Evolutionary conservation across 2,888 invertebrate genomes (phyloP), one percentile per base, ranked within the genome.

Genomic region (Galeopsomyia nigrocyanea): DNA sequence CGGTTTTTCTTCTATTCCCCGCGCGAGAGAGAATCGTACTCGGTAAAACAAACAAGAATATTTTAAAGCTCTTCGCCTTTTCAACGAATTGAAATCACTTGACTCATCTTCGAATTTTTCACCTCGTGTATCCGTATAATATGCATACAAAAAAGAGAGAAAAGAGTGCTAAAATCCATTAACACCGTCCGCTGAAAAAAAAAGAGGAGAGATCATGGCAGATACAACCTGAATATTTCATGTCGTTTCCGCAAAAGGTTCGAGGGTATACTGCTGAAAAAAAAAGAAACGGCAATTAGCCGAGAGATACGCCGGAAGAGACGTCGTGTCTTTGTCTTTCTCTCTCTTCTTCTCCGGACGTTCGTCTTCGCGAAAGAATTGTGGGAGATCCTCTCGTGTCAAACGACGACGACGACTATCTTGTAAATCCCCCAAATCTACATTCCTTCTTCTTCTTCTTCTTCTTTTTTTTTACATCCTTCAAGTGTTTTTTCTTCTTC

Each of bases 201-300:
- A 50, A 16, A 51, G 16, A 49, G 17, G n/a, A 55, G 62, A 62
- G 65, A 39, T 60, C 58, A 51, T 26, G 22, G 31, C 53, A 63
- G 58, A 63, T 58, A 63, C 71, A 49, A 77, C 79, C 80, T 82
- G 81, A 82, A 82, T 82, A 82, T 82, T 82, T 82, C 80, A 81
- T 80, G 80, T 77, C 77, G 77, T 78, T 78, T 79, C 77, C 77
- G 73, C 78, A 79, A 79, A 50, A 66, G 66, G 73, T 77, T 76
- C 66, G 75, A 76, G 76, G 51, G 77, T n/a, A n/a, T n/a, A 61
- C 16, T 70, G 77, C 71, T 76, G 78, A 78, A 79, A 81, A n/a
- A n/a, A n/a, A n/a, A n/a, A n/a, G n/a, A n/a, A 80, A 78, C 77
- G 78, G 78, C 75, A 82, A 82, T 82, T 82, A 82, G 81, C 78